Evolutionary conservation across 2,797 vertebrate species (phyloP).

Genomic region (Characodon lateralis): DNA sequence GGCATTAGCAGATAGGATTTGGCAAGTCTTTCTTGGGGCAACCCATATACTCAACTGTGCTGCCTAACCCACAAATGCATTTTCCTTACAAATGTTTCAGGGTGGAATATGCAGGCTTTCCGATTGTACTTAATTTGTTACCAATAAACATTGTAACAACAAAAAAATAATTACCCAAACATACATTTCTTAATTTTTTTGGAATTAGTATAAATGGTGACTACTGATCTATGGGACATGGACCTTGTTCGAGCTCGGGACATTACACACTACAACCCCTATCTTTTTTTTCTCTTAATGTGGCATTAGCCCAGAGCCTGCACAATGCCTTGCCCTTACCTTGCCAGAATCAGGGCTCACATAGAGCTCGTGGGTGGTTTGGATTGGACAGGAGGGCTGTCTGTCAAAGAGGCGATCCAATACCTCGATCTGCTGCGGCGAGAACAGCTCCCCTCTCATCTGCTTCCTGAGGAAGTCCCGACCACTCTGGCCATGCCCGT

Average conservation of each 20-base stretch:
- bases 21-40: too few species aligned
- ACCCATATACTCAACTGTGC: background rate
- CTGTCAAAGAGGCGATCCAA: slow-evolving; percentile 96
- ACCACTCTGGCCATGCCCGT: slow-evolving; percentile 92
- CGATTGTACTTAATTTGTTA: background rate
- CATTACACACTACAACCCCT: background rate
- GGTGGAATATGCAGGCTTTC: background rate
- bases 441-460: slow-evolving; percentile 98
- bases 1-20: too few species aligned
- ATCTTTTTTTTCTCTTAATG: slow-evolving; percentile 39
- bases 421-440: slow-evolving; percentile 97
- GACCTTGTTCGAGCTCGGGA: too few species aligned
- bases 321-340: slow-evolving; percentile 85
- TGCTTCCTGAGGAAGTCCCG: slow-evolving; percentile 99
- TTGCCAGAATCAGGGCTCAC: slow-evolving; percentile 90
- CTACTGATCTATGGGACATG: background rate
- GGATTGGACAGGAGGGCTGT: slow-evolving; percentile 84
- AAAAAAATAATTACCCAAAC: background rate
- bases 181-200: background rate
- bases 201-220: background rate
- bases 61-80: background rate
- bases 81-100: background rate
- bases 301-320: slow-evolving; percentile 66
- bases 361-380: slow-evolving; percentile 90
- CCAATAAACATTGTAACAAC: background rate